Evolutionary conservation across 1,140 invertebrate species (phyloP), one percentile per base, ranked within the genome.

Genomic region (Drosophila asahinai): DNA sequence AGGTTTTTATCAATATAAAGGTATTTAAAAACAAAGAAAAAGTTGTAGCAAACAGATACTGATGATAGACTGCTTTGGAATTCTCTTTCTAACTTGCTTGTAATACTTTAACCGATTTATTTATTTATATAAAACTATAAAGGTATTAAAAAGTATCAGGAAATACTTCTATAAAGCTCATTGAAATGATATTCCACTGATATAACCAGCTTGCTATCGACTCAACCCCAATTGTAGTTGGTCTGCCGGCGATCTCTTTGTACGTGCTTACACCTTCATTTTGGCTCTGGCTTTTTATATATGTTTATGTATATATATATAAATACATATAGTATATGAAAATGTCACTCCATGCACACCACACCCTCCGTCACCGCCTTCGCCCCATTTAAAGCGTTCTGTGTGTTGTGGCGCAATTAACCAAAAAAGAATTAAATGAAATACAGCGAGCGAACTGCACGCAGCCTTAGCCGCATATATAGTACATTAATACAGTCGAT

Each of bases 201-300:
- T 40, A 40, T n/a, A n/a, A n/a, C 15, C 2, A 38, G 5, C 19
- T 11, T 25, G 11, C 62, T 45, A 49, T 60, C 27, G 11, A 30
- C 27, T 14, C n/a, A 51, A 22, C 61, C 45, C 19, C 48, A 47
- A 55, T 19, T 52, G 54, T 63, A 17, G 60, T 36, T 27, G 12
- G 47, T 25, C 17, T 67, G 62, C 36, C 42, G 45, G 45, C 54
- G 63, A 77, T 77, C 62, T 62, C 19, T 64, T 64, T 66, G 77
- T 80, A 83, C 80, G 84, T 87, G 83, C 77, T 80, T 78, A 57
- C 83, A 86, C 81, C 83, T 87, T 84, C 55, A 65, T 78, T 83
- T 81, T 83, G 73, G 80, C 67, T 67, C 59, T 57, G 54, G 1
- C 36, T 40, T 25, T 57, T n/a, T 38, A 55, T 55, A 38, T 38